Evolutionary conservation across 2,113 vertebrate species (phyloP).

Genomic region (Hemicordylus capensis): DNA sequence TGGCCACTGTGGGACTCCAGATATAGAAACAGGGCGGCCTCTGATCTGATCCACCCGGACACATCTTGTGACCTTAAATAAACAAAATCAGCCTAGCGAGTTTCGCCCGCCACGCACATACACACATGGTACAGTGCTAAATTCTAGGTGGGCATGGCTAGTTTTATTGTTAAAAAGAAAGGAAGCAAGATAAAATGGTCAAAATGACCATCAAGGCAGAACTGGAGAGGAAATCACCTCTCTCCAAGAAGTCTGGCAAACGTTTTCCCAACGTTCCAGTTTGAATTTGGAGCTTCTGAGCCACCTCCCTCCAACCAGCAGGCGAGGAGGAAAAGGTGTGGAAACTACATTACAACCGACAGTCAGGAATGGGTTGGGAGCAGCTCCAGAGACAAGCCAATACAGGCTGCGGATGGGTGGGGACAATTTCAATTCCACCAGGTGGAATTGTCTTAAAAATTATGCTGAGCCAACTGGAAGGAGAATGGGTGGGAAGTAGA

Average conservation of each 20-base stretch:
- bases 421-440: no score
- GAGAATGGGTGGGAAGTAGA: constrained; percentile 20
- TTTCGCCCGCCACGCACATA: no score
- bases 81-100: no score
- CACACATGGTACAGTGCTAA: no score
- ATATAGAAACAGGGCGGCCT: no score
- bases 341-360: constrained; percentile 38
- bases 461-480: constrained; percentile 9
- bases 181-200: background rate
- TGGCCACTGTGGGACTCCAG: no score
- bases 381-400: constrained; percentile 57
- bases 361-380: constrained; percentile 39
- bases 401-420: constrained; percentile 62
- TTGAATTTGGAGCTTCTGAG: constrained; percentile 26
- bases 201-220: no score
- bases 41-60: no score
- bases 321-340: constrained; percentile 26
- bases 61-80: no score
- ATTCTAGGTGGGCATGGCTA: no score
- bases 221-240: no score
- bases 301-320: constrained; percentile 27
- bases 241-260: background rate
- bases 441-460: constrained; percentile 59
- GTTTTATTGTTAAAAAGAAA: background rate
- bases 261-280: constrained; percentile 4